Base-by-base conservation (phyloP, 2,113 vertebrate genomes). In the Procavia capensis region DNA sequence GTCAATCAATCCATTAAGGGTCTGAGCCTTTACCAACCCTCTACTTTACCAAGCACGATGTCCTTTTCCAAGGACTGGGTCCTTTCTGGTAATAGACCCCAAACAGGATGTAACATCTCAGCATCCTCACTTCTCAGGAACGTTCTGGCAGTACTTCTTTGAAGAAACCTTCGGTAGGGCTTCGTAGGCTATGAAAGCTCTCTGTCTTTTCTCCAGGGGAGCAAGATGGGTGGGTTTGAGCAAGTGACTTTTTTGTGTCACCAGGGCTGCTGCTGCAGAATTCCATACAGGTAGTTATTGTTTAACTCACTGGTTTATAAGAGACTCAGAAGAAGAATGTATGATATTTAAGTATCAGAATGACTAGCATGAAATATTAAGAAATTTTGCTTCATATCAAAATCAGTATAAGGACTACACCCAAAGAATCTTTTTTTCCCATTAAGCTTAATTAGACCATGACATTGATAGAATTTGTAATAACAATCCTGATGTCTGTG, bases 271-370 rank as follows among this genome's bases (percentile, higher is more conserved):
- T 36, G 34, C 68, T 36, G 16, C 64, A 22, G 11, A 59, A 16
- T 24, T 39, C 27, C 70, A 22, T 6, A 3, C 4, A 7, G 5
- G 19, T 36, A 64, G 27, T 4, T 31, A 2, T 25, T 13, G 41
- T 16, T 82, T 84, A 93, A 57, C 1, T 24, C 1, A 24, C 36
- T 76, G 29, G 24, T 82, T 93, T 95, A 31, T 4, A 57, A 34
- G 19, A 31, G 47, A 36, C 78, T 88, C 39, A 8, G 70, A 96
- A 76, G 29, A 82, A 61, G 24, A 16, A n/a, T 70, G 19, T 59
- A 36, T 61, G n/a, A 34, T 47, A 90, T 95, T 85, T 66, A 93
- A 87, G 82, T 92, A 83, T 74, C 13, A 82, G 89, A 50, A 72
- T 64, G 61, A 31, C 78, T 19, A 75, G 24, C 80, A 80, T 50